Base-by-base conservation (phyloP, 53 echinoderm and acorn worm species). In the Hippasteria phrygiana region DNA sequence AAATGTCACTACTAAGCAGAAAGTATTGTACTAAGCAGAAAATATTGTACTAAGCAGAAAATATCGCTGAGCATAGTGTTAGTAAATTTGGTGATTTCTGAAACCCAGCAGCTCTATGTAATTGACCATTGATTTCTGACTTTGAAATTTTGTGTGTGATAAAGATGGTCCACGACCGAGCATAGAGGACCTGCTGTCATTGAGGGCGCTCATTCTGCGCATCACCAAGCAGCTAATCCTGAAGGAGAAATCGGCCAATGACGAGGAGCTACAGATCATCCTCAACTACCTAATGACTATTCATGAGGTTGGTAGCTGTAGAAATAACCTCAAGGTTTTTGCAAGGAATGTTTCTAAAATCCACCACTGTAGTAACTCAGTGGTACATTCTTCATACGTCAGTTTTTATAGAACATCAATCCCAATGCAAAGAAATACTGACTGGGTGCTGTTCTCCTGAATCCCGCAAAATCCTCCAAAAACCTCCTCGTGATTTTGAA, bases 281-380 rank as follows among this genome's bases (percentile, higher is more conserved):
- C 93, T 98, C 83, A 98, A 98, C 46, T 98, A 94, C 78, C 96
- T 98, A 29, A 93, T 96, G 80, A 98, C 99, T 67, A 96, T 98
- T 55, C 99, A 98, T 93, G 99, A 98, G 92, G 99, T 98, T 59
- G 83, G 88, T 69, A 14, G 47, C 16, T 4, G 32, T 37, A 46
- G 55, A 14, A n/a, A n/a, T n/a, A 59, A 59, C 59, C n/a, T 17
- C 0, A 18, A 9, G 20, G 59, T 66, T n/a, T n/a, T n/a, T n/a
- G n/a, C n/a, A n/a, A n/a, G n/a, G n/a, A n/a, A n/a, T n/a, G n/a
- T n/a, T n/a, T n/a, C n/a, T n/a, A n/a, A n/a, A n/a, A n/a, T n/a
- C n/a, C n/a, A n/a, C n/a, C n/a, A n/a, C n/a, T n/a, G n/a, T n/a
- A n/a, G n/a, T n/a, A n/a, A n/a, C n/a, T n/a, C n/a, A n/a, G n/a